Evolutionary conservation across 1,140 invertebrate species (phyloP), one percentile per base, ranked within the genome.

Genomic region (Cherax quadricarinatus): DNA sequence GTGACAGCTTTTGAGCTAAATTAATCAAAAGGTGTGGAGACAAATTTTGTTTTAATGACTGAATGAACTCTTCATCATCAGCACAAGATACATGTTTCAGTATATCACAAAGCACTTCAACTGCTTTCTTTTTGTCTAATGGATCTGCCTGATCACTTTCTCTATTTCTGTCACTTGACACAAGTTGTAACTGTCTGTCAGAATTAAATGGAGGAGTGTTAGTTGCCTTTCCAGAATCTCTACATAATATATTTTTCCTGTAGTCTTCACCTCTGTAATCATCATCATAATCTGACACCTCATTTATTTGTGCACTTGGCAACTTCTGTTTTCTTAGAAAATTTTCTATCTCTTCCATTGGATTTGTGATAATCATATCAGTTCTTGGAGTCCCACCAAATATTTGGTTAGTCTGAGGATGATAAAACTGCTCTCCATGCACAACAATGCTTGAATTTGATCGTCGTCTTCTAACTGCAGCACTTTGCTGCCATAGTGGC

Each of bases 361-460:
- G 90, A 86, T 91, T 91, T 73, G 84, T 91, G 30, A 91, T 91
- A 51, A 91, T 86, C 90, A 87, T 86, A 81, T 91, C 90, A 70
- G 90, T 91, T 87, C 85, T 86, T 2, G 90, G 90, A 57, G 86
- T 75, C 57, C 18, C 18, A 30, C 90, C 90, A 86, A 91, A 91
- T 86, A 91, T 86, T 73, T 91, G 84, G 48, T 82, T 91, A 14
- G 90, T 91, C 6, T 80, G 70, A n/a, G 84, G 84, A 24, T 91
- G 90, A 51, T 91, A 91, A 49, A 91, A 91, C 78, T 91, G 90
- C 24, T 87, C 85, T 53, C 90, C 73, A 24, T 49, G 75, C 6
- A 86, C 41, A 49, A 80, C 49, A 3, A 78, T 4, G 79, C 53
- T 60, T 66, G 89, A 18, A 4, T 66, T 91, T 70, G 57, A 73